phyloP scores from a whole-genome alignment of 2,888 invertebrate species.

The Gisinianus flammeolus region DNA sequence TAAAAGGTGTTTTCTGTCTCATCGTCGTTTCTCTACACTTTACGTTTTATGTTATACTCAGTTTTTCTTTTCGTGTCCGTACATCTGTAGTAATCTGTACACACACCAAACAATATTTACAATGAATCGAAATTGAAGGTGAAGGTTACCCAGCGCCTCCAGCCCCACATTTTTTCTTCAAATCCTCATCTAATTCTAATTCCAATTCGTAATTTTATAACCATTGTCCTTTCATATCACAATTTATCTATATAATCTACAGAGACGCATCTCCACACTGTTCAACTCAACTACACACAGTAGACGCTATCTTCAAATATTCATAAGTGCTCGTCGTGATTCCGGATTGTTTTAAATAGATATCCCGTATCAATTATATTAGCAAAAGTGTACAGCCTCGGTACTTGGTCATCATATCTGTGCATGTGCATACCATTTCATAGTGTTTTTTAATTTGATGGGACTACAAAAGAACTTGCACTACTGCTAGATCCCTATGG shows the following conservation, averaged over 20 bases:
- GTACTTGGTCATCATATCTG: too few species aligned
- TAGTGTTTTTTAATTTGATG: background rate
- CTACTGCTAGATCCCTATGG: background rate
- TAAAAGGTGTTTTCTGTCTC: slow-evolving; percentile 37
- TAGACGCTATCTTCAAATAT: too few species aligned
- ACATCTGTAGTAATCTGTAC: background rate
- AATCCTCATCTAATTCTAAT: background rate
- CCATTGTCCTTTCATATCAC: background rate
- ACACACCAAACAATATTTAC: slow-evolving; percentile 27
- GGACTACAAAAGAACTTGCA: background rate
- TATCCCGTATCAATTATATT: too few species aligned
- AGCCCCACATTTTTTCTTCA: background rate
- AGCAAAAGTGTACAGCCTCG: too few species aligned
- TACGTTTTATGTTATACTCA: background rate
- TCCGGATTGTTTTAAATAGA: too few species aligned
- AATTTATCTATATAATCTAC: background rate
- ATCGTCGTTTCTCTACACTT: too few species aligned
- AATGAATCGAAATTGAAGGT: slow-evolving; percentile 32
- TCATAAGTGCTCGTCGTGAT: too few species aligned
- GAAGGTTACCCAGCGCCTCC: slow-evolving; percentile 24
- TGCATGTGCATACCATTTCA: background rate
- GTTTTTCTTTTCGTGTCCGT: background rate
- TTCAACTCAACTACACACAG: too few species aligned
- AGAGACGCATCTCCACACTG: too few species aligned
- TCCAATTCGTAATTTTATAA: background rate